Conservation (phyloP, 1,140 invertebrate species). For the Drosophila melanica region DNA sequence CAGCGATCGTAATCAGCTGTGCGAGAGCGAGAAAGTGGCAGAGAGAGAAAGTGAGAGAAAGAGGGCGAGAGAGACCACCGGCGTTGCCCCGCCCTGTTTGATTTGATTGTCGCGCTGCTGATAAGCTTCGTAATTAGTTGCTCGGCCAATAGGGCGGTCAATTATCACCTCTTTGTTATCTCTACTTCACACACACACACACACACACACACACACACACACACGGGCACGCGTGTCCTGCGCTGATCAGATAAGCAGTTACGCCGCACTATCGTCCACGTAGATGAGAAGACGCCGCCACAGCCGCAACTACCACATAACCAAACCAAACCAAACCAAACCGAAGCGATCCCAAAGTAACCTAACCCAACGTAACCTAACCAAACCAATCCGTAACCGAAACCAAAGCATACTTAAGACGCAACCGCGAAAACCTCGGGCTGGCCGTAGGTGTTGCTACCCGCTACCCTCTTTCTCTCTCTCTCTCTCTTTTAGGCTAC, state of each 20-base stretch:
- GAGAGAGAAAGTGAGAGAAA: background rate
- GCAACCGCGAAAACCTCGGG: constrained; percentile 32
- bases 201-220: constrained; percentile 6
- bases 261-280: constrained; percentile 42
- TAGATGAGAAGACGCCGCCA: constrained; percentile 60
- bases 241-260: constrained; percentile 57
- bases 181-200: constrained; percentile 38
- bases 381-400: constrained; percentile 4
- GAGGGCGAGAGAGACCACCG: constrained; percentile 50
- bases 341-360: constrained; percentile 5
- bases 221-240: constrained; percentile 45
- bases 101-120: constrained; percentile 61
- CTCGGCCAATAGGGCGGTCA: constrained; percentile 79
- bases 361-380: constrained; percentile 7
- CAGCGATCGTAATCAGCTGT: constrained; percentile 27
- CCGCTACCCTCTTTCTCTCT: constrained; percentile 2
- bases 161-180: constrained; percentile 80
- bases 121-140: constrained; percentile 78
- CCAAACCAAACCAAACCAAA: constrained; percentile 10
- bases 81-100: constrained; percentile 63
- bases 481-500: background rate
- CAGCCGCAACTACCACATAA: constrained; percentile 47
- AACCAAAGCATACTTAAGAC: constrained; percentile 25
- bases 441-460: constrained; percentile 52
- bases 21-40: background rate